phyloP scores from a whole-genome alignment of 2,113 vertebrate species.

The Penelope pileata region DNA sequence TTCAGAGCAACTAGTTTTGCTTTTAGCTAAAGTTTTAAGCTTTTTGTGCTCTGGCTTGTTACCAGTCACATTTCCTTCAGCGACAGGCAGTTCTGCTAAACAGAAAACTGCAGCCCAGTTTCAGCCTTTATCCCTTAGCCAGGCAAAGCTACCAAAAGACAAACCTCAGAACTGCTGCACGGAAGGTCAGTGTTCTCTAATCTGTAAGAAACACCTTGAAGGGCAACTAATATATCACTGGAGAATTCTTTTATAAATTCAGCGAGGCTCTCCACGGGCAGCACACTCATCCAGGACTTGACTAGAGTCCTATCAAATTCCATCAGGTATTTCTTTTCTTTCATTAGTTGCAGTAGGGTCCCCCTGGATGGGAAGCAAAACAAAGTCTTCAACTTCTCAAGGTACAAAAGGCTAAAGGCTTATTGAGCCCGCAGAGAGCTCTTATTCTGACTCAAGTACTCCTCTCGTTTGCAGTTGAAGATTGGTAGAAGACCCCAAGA shows the following conservation, averaged over 20 bases:
- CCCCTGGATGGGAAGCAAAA: conserved; percentile 1
- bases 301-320: conserved; percentile 71
- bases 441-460: neutral
- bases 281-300: conserved; percentile 83
- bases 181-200: neutral
- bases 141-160: neutral
- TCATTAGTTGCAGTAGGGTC: conserved; percentile 68
- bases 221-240: conserved; percentile 70
- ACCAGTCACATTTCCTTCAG: neutral
- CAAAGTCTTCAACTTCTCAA: neutral
- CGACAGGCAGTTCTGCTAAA: neutral
- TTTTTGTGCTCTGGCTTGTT: neutral
- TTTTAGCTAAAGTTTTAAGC: neutral
- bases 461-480: neutral
- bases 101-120: neutral
- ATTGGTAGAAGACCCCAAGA: neutral
- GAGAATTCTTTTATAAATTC: conserved; percentile 59
- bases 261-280: conserved; percentile 70
- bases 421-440: neutral
- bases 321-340: conserved; percentile 70
- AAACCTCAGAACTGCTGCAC: neutral
- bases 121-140: neutral
- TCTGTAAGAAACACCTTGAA: conserved; percentile 70
- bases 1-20: neutral
- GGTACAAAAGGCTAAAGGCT: neutral